phyloP scores from a whole-genome alignment of 2,888 invertebrate genomes.

The Acleris holmiana region DNA sequence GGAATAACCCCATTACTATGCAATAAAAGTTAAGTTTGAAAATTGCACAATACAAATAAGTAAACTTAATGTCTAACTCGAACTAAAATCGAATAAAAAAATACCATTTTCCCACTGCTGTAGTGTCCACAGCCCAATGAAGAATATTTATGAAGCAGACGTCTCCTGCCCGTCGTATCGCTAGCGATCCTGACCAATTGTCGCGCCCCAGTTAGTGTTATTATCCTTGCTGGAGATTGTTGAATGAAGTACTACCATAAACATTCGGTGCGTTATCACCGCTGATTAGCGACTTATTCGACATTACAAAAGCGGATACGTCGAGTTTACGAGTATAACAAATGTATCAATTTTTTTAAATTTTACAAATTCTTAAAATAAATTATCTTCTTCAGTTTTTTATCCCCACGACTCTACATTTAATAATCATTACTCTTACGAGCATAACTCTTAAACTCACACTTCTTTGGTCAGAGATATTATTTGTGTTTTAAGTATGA shows the following conservation, averaged over 20 bases:
- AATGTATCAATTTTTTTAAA: not conserved
- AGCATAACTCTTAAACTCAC: too few species aligned
- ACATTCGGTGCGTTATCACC: slow-evolving; percentile 44
- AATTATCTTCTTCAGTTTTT: too few species aligned
- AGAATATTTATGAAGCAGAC: slow-evolving; percentile 42
- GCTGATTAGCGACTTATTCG: slow-evolving; percentile 32
- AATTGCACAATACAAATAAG: too few species aligned
- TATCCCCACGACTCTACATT: too few species aligned
- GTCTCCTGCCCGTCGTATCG: slow-evolving; percentile 46
- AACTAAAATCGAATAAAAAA: slow-evolving; percentile 42
- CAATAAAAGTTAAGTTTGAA: too few species aligned
- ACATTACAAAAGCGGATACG: slow-evolving; percentile 22
- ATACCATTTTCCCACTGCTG: slow-evolving; percentile 60
- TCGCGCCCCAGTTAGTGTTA: slow-evolving; percentile 56
- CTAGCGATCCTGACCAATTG: slow-evolving; percentile 63
- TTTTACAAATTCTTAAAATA: too few species aligned
- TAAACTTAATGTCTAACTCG: too few species aligned
- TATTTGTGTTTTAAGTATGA: too few species aligned
- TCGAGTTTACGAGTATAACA: slow-evolving; percentile 6
- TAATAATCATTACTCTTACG: too few species aligned
- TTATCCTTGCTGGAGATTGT: slow-evolving; percentile 61
- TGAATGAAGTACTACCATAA: slow-evolving; percentile 54
- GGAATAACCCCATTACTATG: too few species aligned
- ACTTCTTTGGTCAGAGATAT: too few species aligned
- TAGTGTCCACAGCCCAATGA: slow-evolving; percentile 41